Evolutionary conservation across 2,113 vertebrate genomes (phyloP), one percentile per base, ranked within the genome.

Genomic region (Odontophorus gujanensis): DNA sequence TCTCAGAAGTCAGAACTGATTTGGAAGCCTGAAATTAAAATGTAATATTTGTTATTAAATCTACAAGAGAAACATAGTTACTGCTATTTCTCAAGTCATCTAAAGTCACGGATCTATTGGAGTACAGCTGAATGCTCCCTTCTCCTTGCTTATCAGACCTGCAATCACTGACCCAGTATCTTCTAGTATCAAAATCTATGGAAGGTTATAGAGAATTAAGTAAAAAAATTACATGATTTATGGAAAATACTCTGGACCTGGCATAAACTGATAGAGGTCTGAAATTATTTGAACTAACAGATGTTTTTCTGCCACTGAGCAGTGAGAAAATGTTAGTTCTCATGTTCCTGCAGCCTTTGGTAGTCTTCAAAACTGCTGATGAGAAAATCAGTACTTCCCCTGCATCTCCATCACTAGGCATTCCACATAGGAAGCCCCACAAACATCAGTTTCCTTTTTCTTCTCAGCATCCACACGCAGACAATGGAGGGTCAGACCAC

Each of bases 11-110:
- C 62, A 97, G 85, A 57, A 79, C 59, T 3, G 85, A 72, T 26
- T 79, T 93, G 19, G 84, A 87, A 80, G 92, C 87, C 98, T 98
- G 95, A 82, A 98, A 98, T 95, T 86, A 80, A 95, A 95, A 92
- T 81, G 42, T 62, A 10, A 14, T 57, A 95, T 13, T 30, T 69
- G 40, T 87, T 82, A 95, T 59, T 93, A 77, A 45, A 48, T 26
- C 50, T 92, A 6, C 14, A 71, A 48, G 11, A 74, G 20, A 85
- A 77, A 38, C 4, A 6, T 26, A 59, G 58, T 40, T 59, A 73
- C 12, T 21, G 32, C 25, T 40, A 21, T 34, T 88, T 72, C 74
- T 87, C 16, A 90, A 84, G 45, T 51, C 8, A 57, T 51, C 57
- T 85, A 4, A 48, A 93, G 59, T 50, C 50, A 67, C 13, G 62